These are phyloP conservation scores for Epistrophe eligans DNA, from an alignment of 2,888 invertebrate species.

Conservation along the genomic window DNA sequence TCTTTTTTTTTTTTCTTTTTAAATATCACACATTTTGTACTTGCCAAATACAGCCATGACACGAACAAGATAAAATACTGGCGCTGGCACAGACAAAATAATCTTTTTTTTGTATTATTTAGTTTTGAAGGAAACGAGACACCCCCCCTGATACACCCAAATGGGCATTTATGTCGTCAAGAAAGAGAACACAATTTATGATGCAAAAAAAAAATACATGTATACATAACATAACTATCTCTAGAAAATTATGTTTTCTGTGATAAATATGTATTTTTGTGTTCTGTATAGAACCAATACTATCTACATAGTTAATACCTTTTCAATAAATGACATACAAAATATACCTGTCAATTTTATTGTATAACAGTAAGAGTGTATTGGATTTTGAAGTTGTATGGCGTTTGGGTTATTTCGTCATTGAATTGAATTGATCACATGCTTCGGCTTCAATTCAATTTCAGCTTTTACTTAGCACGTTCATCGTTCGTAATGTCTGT, in stretches of 20 bases:
- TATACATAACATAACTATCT: background rate
- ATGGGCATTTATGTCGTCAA: conserved; percentile 51
- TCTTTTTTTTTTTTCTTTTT: background rate
- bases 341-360: conserved; percentile 45
- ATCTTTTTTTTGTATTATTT: conserved; percentile 26
- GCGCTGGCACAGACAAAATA: conserved; percentile 65
- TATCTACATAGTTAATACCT: background rate
- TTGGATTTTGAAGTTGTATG: conserved; percentile 19
- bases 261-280: conserved; percentile 31
- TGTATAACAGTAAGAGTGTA: conserved; percentile 13
- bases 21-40: conserved; percentile 55
- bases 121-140: conserved; percentile 55
- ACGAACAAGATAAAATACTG: conserved; percentile 70
- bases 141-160: conserved; percentile 19
- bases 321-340: conserved; percentile 43
- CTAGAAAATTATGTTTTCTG: conserved; percentile 20
- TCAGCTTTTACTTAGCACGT: conserved; percentile 10
- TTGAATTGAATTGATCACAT: conserved; percentile 66
- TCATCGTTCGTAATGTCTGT: background rate
- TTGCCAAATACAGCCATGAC: conserved; percentile 69
- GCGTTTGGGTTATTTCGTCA: conserved; percentile 46
- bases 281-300: background rate
- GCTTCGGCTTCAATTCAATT: conserved; percentile 33
- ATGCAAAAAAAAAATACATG: background rate
- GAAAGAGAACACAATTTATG: conserved; percentile 30